Conservation (phyloP, 2,113 vertebrate species). For the Aspidoscelis tigris region DNA sequence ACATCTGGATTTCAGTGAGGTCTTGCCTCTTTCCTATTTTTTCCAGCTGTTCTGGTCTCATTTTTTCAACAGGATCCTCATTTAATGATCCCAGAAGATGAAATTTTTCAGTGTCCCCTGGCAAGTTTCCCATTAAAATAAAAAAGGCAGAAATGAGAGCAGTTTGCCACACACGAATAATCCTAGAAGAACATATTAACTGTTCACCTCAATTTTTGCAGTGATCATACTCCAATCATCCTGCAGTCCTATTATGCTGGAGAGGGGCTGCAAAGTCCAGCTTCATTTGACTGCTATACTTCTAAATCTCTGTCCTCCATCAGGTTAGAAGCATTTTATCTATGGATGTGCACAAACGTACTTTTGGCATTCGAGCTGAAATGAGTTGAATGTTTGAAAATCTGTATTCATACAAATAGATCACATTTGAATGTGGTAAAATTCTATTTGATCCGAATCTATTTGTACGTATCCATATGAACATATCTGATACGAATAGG, state of each 20-base stretch:
- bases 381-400: no score
- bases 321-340: background rate
- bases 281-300: background rate
- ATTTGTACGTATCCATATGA: no score
- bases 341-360: no score
- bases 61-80: slow-evolving; percentile 1
- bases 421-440: no score
- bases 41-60: slow-evolving; percentile 7
- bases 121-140: slow-evolving; percentile 4
- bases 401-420: no score
- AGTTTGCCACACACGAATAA: slow-evolving; percentile 9
- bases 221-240: background rate
- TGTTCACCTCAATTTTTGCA: background rate
- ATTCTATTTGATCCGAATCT: no score
- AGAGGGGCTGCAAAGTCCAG: background rate
- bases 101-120: background rate
- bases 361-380: no score
- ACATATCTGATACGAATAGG: no score
- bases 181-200: background rate
- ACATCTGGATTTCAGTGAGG: slow-evolving; percentile 21
- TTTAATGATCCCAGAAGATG: slow-evolving; percentile 8
- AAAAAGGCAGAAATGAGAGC: background rate
- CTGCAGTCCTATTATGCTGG: no score
- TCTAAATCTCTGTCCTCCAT: background rate
- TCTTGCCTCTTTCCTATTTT: slow-evolving; percentile 15